phyloP scores from a whole-genome alignment of 2,797 vertebrate genomes.

The Capromys pilorides region DNA sequence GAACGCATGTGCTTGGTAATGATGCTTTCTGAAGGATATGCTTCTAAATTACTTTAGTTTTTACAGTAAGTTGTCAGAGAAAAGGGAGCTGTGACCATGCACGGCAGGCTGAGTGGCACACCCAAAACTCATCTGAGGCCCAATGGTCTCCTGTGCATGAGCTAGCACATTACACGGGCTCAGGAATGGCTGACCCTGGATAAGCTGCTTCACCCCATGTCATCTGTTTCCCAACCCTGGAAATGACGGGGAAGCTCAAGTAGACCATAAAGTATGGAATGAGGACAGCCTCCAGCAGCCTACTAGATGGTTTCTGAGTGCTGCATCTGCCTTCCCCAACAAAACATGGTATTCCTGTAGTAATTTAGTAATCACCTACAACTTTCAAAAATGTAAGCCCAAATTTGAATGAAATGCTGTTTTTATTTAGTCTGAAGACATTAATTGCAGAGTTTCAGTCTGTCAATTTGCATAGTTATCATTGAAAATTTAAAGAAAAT shows the following conservation, averaged over 20 bases:
- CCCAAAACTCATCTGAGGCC: background rate
- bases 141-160: rapidly evolving
- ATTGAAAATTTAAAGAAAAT: conserved; percentile 26
- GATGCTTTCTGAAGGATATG: background rate
- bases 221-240: background rate
- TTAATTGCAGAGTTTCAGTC: background rate
- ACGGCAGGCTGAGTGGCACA: background rate
- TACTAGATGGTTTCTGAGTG: background rate
- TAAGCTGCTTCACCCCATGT: background rate
- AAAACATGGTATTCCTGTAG: background rate
- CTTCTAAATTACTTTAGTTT: background rate
- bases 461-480: conserved; percentile 34
- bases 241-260: background rate
- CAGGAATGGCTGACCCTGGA: background rate
- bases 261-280: background rate
- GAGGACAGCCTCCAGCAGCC: background rate
- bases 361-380: background rate
- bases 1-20: background rate
- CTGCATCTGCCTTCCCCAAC: too few species aligned
- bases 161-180: background rate
- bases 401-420: conserved; percentile 33
- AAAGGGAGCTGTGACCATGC: background rate
- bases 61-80: background rate
- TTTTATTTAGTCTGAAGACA: conserved; percentile 60
- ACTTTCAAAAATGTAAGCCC: conserved; percentile 43